Conservation (phyloP, 1,140 invertebrate genomes). For the Heliconius eleuchia region DNA sequence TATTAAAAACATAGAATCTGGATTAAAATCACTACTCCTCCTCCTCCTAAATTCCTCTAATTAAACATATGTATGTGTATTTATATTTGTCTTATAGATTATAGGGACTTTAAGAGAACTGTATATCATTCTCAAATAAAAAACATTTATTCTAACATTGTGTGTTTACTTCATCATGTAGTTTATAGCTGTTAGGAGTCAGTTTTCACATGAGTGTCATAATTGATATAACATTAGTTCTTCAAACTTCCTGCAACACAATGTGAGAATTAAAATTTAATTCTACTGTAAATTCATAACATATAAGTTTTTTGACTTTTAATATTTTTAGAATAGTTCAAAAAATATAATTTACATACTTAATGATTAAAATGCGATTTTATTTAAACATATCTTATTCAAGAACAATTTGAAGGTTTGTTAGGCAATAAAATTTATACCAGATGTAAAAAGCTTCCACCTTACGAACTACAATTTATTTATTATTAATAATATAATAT, state of each 20-base stretch:
- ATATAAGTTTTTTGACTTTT: no score
- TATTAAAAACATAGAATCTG: no score
- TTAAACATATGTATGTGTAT: background rate
- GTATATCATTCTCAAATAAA: background rate
- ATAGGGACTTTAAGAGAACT: background rate
- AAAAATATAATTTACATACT: background rate
- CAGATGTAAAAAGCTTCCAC: background rate
- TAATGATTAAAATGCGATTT: background rate
- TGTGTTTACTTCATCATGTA: background rate
- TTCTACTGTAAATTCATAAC: background rate
- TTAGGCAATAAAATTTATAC: background rate
- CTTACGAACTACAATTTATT: no score
- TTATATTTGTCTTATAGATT: background rate
- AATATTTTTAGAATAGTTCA: background rate
- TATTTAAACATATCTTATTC: background rate
- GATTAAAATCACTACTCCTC: no score
- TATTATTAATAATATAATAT: no score
- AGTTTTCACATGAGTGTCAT: conserved; percentile 37
- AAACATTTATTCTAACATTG: background rate
- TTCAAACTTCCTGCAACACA: conserved; percentile 31
- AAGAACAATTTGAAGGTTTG: background rate
- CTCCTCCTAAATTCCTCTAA: background rate
- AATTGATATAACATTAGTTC: conserved; percentile 45
- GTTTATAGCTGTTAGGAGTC: conserved; percentile 5
- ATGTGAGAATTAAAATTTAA: background rate